Base-by-base conservation (phyloP, 2,888 invertebrate genomes). In the Limnephilus auricula region DNA sequence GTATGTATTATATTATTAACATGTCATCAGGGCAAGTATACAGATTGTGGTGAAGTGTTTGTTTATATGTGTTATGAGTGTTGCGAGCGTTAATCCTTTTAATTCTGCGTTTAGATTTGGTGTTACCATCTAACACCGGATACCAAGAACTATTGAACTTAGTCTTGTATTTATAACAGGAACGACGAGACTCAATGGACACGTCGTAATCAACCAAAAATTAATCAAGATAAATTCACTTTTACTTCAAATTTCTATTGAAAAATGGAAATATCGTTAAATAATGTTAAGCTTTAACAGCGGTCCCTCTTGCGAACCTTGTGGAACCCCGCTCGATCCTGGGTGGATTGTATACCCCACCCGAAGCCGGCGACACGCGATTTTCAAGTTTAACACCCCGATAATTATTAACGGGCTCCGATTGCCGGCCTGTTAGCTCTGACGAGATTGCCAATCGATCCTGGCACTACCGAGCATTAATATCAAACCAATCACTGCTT, bases 381-480 rank as follows among this genome's bases (percentile, higher is more conserved):
- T 65, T 30, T 65, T 87, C 50, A 87, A 87, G 87, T 87, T 87
- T 87, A 87, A 65, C 65, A 78, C 87, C 87, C 87, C 30, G 87
- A 87, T 87, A 87, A 87, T 78, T 87, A 87, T 87, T 87, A 87
- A 65, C 87, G 65, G 65, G 87, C 50, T 87, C 65, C n/a, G 87
- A 87, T 65, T 87, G 87, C 87, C 50, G 50, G 50, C 87, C 87
- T 87, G 87, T 87, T 87, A 87, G 87, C 87, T 87, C 87, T 87
- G 87, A 65, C 31, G 87, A 87, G 87, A 87, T 87, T 87, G 65
- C 87, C 87, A 65, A 87, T 87, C 87, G 87, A 87, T 87, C 87
- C n/a, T 18, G 15, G 85, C 85, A n/a, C 30, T 45, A 30, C 40
- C 40, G 9, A 6, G 4, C 65, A 65, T 65, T 65, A n/a, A 65